phyloP scores from a whole-genome alignment of 2,797 vertebrate species.

The Acipenser transmontanus region DNA sequence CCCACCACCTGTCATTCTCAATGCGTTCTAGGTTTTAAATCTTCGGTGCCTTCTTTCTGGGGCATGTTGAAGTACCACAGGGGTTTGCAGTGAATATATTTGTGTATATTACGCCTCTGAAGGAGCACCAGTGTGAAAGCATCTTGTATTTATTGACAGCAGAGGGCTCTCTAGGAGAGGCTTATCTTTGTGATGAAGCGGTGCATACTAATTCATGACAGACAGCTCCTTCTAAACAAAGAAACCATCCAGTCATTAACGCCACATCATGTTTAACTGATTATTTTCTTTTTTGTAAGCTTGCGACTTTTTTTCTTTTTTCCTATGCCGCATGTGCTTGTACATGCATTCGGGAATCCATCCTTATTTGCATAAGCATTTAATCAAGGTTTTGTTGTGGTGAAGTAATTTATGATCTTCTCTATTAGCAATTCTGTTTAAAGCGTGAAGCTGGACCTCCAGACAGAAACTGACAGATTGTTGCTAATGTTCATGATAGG shows the following conservation, averaged over 20 bases:
- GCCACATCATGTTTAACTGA: conserved; percentile 17
- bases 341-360: not conserved
- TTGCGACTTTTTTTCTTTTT: not conserved
- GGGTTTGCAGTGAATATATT: conserved; percentile 31
- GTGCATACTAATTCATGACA: conserved; percentile 31
- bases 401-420: not conserved
- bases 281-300: conserved; percentile 21
- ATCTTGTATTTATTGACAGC: conserved; percentile 32
- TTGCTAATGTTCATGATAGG: not conserved
- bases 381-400: not conserved
- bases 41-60: conserved; percentile 23
- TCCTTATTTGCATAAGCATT: not conserved
- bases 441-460: not conserved
- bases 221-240: conserved; percentile 26
- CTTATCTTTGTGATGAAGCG: conserved; percentile 24
- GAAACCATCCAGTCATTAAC: conserved; percentile 7
- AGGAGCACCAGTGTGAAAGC: conserved; percentile 10
- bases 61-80: conserved; percentile 19
- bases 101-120: conserved; percentile 26
- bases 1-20: conserved; percentile 15
- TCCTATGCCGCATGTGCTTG: not conserved
- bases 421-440: not conserved
- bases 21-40: conserved; percentile 21
- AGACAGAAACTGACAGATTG: not conserved
- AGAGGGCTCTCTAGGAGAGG: conserved; percentile 52